A percentile compares a stretch with the other conserved stretches of the same genome.
These are phyloP conservation scores for Musca vetustissima DNA, from an alignment of 1,140 invertebrate species.

Conservation along the genomic window DNA sequence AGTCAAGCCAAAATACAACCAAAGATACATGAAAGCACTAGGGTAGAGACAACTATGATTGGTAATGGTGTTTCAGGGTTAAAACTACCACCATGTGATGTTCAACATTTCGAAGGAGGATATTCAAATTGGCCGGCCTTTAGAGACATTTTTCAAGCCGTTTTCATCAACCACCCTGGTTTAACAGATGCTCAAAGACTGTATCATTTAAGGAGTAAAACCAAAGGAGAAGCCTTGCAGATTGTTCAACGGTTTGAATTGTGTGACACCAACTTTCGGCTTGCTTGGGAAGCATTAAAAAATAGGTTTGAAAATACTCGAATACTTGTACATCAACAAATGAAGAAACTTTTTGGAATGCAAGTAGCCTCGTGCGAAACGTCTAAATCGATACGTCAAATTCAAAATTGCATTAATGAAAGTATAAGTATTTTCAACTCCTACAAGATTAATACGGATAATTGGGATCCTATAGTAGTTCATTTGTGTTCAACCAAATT, in stretches of 20 bases:
- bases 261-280: neutral
- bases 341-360: neutral
- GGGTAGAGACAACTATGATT: no score
- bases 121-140: neutral
- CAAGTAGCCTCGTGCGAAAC: no score
- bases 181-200: neutral
- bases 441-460: neutral
- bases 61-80: neutral
- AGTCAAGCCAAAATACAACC: no score
- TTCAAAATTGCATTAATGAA: neutral
- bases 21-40: no score
- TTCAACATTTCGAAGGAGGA: neutral
- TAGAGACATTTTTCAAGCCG: neutral
- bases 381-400: neutral
- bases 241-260: neutral
- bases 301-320: neutral
- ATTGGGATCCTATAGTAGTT: neutral
- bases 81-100: neutral
- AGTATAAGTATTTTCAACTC: neutral
- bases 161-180: neutral
- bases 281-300: constrained; percentile 1
- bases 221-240: neutral
- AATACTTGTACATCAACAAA: neutral
- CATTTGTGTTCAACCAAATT: neutral
- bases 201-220: neutral